Evolutionary conservation across 2,888 invertebrate species (phyloP), one percentile per base, ranked within the genome.

Genomic region (Helleia helle): DNA sequence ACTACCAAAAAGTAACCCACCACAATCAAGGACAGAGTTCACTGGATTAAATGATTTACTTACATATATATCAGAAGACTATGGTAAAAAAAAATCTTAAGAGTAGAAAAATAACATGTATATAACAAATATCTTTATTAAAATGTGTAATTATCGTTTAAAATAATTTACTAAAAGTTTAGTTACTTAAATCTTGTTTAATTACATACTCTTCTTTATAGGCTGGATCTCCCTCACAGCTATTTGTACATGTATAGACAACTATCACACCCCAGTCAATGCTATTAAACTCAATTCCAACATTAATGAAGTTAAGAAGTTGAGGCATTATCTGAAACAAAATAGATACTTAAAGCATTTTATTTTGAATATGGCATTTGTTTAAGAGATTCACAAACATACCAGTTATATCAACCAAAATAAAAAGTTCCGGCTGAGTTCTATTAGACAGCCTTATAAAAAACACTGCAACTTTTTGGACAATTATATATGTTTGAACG

Each of bases 231-330:
- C 72, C 57, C 44, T 68, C 68, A 63, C 97, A 99, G 70, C 92
- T 95, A 11, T 86, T 77, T 60, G 87, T 86, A 65, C 99, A 99
- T 0, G 96, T 95, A 69, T 93, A 99, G 14, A 98, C 73, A 34
- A 89, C 88, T 38, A 99, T 69, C 11, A 94, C 89, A 13, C 97
- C 98, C 95, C 96, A 98, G 73, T 99, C 98, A 36, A 97, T 79
- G 56, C 86, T 86, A 44, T 87, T 84, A 2, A 87, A 62, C 31
- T 87, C 67, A 47, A 85, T 71, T 25, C 92, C 90, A 47, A 92
- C 86, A 47, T 89, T 84, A 14, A 94, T 81, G 54, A 88, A 87
- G 58, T 90, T 90, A 13, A 95, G 66, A 44, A 94, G 74, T 66
- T 95, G 94, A 1, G 95, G 94, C 91, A 95, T 91, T 36, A 96